Evolutionary conservation across 2,113 vertebrate genomes (phyloP).

Genomic region (Calypte anna): DNA sequence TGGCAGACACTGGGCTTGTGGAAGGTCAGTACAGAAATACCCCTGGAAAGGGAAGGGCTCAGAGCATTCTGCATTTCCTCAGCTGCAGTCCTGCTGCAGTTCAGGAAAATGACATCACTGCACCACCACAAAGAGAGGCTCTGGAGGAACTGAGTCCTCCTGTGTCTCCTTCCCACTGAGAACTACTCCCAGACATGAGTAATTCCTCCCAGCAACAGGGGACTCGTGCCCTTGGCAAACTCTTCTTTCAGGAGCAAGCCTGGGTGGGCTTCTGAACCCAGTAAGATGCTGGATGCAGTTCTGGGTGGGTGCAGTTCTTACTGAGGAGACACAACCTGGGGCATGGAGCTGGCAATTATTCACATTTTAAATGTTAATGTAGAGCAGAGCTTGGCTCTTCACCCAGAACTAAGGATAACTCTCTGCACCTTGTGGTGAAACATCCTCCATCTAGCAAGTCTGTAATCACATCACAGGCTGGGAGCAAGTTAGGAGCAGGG

Average conservation of each 20-base stretch:
- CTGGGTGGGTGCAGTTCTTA: neutral
- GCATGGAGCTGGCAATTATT: neutral
- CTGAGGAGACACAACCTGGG: neutral
- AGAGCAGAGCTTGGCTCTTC: neutral
- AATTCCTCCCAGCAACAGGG: neutral
- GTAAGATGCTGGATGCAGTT: no score
- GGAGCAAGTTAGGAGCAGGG: neutral
- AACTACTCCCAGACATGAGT: neutral
- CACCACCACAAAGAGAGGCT: neutral
- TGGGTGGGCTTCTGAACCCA: neutral
- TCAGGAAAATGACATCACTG: constrained; percentile 35
- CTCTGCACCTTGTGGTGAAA: neutral
- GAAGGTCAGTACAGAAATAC: neutral
- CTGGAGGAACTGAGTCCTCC: neutral
- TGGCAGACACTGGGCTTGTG: neutral
- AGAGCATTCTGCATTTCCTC: neutral
- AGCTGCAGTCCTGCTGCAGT: constrained; percentile 37
- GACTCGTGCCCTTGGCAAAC: neutral
- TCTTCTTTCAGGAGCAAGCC: neutral
- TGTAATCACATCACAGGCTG: fast-evolving
- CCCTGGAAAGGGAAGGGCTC: neutral
- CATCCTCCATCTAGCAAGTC: neutral
- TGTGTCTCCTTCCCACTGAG: neutral
- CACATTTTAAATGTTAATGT: neutral
- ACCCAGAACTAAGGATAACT: neutral